These are phyloP conservation scores for Rhadina sibilatrix DNA, from an alignment of 2,113 vertebrate genomes.

Conservation along the genomic window DNA sequence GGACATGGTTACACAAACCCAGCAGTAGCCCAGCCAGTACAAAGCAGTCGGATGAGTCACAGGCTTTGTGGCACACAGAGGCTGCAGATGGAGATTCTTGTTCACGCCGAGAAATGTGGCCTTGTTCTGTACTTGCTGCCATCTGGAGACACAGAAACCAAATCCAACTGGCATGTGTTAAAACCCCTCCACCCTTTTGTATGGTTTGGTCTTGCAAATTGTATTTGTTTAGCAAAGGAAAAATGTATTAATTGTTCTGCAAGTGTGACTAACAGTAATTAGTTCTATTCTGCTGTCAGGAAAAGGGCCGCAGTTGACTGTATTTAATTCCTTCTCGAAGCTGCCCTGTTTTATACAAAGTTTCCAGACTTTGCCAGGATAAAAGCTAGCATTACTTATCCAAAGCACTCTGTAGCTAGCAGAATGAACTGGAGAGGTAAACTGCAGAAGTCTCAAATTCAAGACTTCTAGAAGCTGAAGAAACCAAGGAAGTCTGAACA, in stretches of 20 bases:
- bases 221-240: conserved; percentile 44
- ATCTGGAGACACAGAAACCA: conserved; percentile 34
- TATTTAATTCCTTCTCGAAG: background rate
- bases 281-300: conserved; percentile 41
- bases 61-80: conserved; percentile 7
- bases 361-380: background rate
- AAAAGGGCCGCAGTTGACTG: background rate
- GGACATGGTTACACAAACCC: background rate
- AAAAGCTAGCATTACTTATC: background rate
- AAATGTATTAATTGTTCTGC: conserved; percentile 54
- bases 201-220: conserved; percentile 34
- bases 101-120: background rate
- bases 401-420: background rate
- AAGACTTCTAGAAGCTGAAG: background rate
- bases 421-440: background rate
- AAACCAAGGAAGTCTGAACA: background rate
- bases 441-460: background rate
- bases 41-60: conserved; percentile 16
- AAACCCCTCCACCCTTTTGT: conserved; percentile 16
- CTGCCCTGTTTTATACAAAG: background rate
- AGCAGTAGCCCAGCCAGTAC: background rate
- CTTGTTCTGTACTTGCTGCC: background rate
- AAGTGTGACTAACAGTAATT: conserved; percentile 37
- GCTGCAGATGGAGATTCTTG: conserved; percentile 11
- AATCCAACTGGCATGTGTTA: conserved; percentile 22